Evolutionary conservation across 2,797 vertebrate genomes (phyloP), one percentile per base, ranked within the genome.

Genomic region (Rhinichthys osculus): DNA sequence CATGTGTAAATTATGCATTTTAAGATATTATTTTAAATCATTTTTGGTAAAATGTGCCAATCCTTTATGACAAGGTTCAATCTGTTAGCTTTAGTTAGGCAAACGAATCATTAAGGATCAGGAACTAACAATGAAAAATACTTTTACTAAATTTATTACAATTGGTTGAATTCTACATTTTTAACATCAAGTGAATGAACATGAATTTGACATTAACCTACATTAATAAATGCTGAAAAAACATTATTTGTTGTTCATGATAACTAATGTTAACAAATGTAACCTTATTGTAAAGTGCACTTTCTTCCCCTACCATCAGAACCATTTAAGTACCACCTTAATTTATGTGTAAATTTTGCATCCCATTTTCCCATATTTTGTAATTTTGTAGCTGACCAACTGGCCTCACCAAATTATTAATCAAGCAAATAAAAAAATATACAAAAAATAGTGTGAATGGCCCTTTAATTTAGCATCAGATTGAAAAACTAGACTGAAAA

Each of bases 191-290:
- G 66, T 67, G 33, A 67, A 67, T 67, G 16, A 19, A 21, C 33
- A 38, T 69, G 17, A 38, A 54, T 35, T 35, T 13, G 10, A 21
- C 47, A 74, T 76, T 35, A 38, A 21, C 30, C 10, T 35, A 13
- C 5, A 35, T 35, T 23, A 54, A 54, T 54, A 54, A 76, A 76
- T 76, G 73, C 73, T 54, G 30, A 13, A 35, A 76, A 76, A 57
- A 76, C 11, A 38, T 30, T 3, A 21, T 67, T 35, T 35, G 16
- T 5, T 38, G 17, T 76, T 35, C 3, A 54, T 76, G 30, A 76
- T 52, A 33, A 10, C 3, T 7, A 38, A 69, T 69, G 33, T 21
- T 38, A 70, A 38, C 1, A 33, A 33, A 50, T 17, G 1, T 4
- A 73, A 19, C 71, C 14, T 73, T 47, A 9, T 17, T 17, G 21